Conservation (phyloP, 1,140 invertebrate species). For the Drosophila bifasciata region DNA sequence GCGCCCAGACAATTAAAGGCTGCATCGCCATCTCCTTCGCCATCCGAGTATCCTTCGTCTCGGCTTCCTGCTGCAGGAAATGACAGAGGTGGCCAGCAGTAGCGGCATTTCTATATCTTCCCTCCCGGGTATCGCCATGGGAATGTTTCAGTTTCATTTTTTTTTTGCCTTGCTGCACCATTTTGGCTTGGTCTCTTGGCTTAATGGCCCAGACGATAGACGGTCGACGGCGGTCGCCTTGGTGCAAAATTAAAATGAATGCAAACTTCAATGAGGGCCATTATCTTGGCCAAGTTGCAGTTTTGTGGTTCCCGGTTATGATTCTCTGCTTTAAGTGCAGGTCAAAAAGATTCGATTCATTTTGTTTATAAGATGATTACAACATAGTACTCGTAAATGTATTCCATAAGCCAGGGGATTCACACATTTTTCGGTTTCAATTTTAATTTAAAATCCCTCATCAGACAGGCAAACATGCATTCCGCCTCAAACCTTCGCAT, state of each 20-base stretch:
- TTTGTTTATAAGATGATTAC: no score
- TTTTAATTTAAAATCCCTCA: conserved; percentile 1
- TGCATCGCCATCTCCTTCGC: conserved; percentile 1
- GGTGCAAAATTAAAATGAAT: conserved; percentile 1
- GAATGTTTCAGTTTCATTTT: conserved; percentile 10
- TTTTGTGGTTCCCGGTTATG: no score
- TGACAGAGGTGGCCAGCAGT: conserved; percentile 2
- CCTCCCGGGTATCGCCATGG: not conserved
- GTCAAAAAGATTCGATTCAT: no score
- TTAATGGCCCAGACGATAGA: not conserved
- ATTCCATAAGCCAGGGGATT: no score
- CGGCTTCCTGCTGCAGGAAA: conserved; percentile 6
- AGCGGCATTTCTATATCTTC: no score
- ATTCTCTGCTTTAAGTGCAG: no score
- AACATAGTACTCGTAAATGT: no score
- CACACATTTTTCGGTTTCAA: not conserved
- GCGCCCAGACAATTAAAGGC: conserved; percentile 37
- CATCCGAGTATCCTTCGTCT: not conserved
- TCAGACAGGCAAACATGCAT: not conserved
- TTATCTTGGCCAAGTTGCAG: no score
- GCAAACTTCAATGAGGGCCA: not conserved
- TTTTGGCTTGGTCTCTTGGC: not conserved
- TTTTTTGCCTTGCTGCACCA: not conserved
- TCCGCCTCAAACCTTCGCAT: not conserved
- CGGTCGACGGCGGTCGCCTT: not conserved